phyloP scores from a whole-genome alignment of 1,140 invertebrate genomes.

The Scaptodrosophila lebanonensis region DNA sequence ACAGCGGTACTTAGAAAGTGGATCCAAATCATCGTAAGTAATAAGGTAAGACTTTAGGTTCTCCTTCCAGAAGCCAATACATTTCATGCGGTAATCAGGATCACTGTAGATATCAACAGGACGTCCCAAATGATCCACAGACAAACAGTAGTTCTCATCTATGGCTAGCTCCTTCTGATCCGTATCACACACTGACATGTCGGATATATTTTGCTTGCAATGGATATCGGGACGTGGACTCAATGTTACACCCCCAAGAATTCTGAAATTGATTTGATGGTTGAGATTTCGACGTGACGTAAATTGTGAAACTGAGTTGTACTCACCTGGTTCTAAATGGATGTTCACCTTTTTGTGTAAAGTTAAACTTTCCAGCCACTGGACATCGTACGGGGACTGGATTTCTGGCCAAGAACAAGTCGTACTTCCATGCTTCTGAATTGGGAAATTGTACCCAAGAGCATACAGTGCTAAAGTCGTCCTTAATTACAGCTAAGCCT shows the following conservation, averaged over 20 bases:
- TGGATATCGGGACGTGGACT: constrained; percentile 94
- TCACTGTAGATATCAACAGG: constrained; percentile 96
- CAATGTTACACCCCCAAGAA: constrained; percentile 94
- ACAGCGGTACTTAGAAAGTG: constrained; percentile 96
- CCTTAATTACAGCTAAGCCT: constrained; percentile 92
- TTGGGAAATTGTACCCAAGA: constrained; percentile 95
- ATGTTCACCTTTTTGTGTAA: constrained; percentile 92
- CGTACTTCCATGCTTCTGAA: constrained; percentile 90
- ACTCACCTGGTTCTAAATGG: constrained; percentile 87
- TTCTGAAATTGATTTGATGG: constrained; percentile 78
- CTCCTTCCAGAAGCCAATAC: constrained; percentile 98
- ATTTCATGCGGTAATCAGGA: constrained; percentile 97
- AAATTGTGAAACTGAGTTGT: background rate
- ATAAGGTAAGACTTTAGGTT: constrained; percentile 98
- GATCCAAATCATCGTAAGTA: constrained; percentile 97
- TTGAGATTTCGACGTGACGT: constrained; percentile 7
- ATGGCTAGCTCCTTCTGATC: constrained; percentile 95
- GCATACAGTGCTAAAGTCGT: constrained; percentile 93
- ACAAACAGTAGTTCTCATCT: constrained; percentile 96
- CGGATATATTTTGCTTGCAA: constrained; percentile 95
- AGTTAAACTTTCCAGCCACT: constrained; percentile 96
- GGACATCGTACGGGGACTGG: constrained; percentile 96
- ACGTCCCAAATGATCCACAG: constrained; percentile 95
- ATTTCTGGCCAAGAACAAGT: constrained; percentile 91
- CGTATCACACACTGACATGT: constrained; percentile 94